These are phyloP conservation scores for Cheiracanthium punctorium DNA, from an alignment of 2,888 invertebrate species.

Conservation along the genomic window DNA sequence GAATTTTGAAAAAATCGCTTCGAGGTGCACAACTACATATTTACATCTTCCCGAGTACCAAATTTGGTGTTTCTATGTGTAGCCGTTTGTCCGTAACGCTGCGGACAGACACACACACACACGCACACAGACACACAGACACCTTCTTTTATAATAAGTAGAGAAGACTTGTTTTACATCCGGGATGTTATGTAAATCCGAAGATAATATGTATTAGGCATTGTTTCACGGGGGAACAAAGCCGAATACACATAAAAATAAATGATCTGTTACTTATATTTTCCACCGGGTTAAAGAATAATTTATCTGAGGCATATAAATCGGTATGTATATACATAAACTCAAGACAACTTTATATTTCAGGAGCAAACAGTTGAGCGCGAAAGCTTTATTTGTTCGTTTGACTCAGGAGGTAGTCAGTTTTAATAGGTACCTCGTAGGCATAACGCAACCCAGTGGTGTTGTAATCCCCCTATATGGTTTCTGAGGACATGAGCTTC, in stretches of 20 bases:
- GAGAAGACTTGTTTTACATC: too few species aligned
- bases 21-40: too few species aligned
- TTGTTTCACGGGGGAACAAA: neutral
- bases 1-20: too few species aligned
- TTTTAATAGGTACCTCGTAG: constrained; percentile 32
- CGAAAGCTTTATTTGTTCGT: constrained; percentile 45
- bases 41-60: too few species aligned
- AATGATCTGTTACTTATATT: constrained; percentile 10
- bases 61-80: too few species aligned
- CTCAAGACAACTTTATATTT: constrained; percentile 53
- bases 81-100: too few species aligned
- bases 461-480: constrained; percentile 27
- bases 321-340: constrained; percentile 46
- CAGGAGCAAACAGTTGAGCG: constrained; percentile 17
- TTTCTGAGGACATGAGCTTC: constrained; percentile 11
- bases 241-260: constrained; percentile 41
- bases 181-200: constrained; percentile 14
- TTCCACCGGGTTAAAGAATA: constrained; percentile 18
- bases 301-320: constrained; percentile 51
- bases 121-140: too few species aligned
- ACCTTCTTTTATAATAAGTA: too few species aligned
- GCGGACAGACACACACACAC: too few species aligned
- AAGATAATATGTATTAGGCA: neutral
- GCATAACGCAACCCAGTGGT: constrained; percentile 28
- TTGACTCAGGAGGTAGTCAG: constrained; percentile 25